phyloP scores from a whole-genome alignment of 2,888 invertebrate genomes.

The Peribatodes rhomboidaria region DNA sequence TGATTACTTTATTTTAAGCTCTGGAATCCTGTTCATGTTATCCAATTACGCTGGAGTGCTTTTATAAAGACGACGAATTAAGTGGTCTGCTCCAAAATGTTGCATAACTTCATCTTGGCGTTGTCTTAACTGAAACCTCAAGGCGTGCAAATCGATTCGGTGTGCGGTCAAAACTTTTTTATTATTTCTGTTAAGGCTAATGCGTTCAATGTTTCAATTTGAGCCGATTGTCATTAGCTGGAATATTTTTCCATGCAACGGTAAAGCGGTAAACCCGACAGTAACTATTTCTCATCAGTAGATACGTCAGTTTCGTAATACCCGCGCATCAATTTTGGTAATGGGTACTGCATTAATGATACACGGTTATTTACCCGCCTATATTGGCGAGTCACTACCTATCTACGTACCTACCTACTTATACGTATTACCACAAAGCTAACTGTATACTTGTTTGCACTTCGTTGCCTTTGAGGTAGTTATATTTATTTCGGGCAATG shows the following conservation, averaged over 20 bases:
- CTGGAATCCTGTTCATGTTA: constrained; percentile 1
- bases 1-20: constrained; percentile 23
- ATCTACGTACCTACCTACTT: constrained; percentile 52
- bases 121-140: not conserved
- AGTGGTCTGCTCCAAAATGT: constrained; percentile 11
- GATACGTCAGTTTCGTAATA: constrained; percentile 53
- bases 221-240: constrained; percentile 50
- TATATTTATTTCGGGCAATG: constrained; percentile 55
- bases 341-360: constrained; percentile 64
- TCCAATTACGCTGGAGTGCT: constrained; percentile 7
- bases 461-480: constrained; percentile 70
- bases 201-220: constrained; percentile 38
- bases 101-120: constrained; percentile 9
- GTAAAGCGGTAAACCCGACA: constrained; percentile 46
- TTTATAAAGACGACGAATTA: constrained; percentile 1
- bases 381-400: constrained; percentile 65
- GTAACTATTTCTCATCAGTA: constrained; percentile 47
- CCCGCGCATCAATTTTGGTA: constrained; percentile 60
- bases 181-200: constrained; percentile 28
- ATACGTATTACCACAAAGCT: constrained; percentile 52
- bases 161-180: constrained; percentile 20
- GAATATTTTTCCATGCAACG: constrained; percentile 38
- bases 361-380: constrained; percentile 61
- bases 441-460: constrained; percentile 79
- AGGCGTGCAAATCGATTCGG: constrained; percentile 15